Conservation (phyloP, 1,140 invertebrate genomes). For the Hesperophylax magnus region DNA sequence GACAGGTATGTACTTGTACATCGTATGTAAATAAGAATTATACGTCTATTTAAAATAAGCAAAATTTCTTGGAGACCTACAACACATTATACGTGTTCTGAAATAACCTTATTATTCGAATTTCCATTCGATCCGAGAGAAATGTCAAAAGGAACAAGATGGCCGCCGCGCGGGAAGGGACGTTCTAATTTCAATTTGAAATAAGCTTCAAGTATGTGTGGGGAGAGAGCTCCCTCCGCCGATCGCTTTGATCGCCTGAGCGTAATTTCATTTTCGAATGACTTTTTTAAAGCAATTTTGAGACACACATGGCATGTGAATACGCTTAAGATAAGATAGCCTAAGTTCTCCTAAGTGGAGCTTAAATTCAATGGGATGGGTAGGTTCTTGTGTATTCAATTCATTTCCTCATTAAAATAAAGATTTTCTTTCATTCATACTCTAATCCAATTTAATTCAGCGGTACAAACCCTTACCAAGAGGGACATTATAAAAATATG, state of each 20-base stretch:
- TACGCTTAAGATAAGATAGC: slow-evolving; percentile 4
- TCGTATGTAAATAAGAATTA: too few species aligned
- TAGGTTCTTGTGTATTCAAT: too few species aligned
- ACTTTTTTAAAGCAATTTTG: slow-evolving; percentile 36
- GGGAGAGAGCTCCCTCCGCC: slow-evolving; percentile 17
- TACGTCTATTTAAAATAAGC: too few species aligned
- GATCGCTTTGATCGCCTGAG: slow-evolving; percentile 54
- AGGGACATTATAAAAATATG: too few species aligned
- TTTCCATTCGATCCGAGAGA: slow-evolving; percentile 40
- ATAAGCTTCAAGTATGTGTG: slow-evolving; percentile 48
- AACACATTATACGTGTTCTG: background rate
- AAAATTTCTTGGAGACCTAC: background rate
- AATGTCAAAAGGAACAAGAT: slow-evolving; percentile 47
- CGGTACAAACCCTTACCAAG: too few species aligned
- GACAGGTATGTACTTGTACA: too few species aligned
- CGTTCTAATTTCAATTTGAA: slow-evolving; percentile 56
- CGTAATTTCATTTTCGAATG: slow-evolving; percentile 54
- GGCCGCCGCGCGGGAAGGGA: slow-evolving; percentile 42
- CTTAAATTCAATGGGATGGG: too few species aligned
- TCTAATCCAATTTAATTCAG: too few species aligned
- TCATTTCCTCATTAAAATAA: too few species aligned
- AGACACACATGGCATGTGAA: slow-evolving; percentile 1
- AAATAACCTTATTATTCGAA: slow-evolving; percentile 41
- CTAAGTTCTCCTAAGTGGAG: background rate
- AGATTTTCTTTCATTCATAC: too few species aligned